A percentile compares a stretch with the other conserved stretches of the same genome.
Conservation (phyloP, 2,797 vertebrate species). For the Myiothlypis coronata region DNA sequence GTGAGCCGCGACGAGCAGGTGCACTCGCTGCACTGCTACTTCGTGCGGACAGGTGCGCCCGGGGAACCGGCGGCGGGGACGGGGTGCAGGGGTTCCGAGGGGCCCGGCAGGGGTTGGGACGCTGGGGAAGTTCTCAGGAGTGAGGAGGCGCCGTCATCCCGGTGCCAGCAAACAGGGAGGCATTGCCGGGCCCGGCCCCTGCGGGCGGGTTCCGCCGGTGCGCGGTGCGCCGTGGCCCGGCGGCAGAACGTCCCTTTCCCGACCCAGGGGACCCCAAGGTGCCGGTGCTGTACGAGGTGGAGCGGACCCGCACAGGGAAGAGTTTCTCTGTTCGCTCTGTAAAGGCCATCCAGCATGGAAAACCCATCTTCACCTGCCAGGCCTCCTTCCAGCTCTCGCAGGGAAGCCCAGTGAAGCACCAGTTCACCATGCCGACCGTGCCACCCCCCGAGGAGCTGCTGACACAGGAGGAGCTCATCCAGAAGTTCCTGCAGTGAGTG, state of each 20-base stretch:
- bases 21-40: slow-evolving; percentile 95
- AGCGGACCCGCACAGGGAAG: slow-evolving; percentile 85
- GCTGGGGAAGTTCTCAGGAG: background rate
- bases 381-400: slow-evolving; percentile 89
- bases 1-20: slow-evolving; percentile 80
- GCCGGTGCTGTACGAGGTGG: slow-evolving; percentile 91
- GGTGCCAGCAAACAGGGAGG: background rate
- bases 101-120: rapidly evolving
- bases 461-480: slow-evolving; percentile 81
- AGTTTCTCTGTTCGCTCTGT: slow-evolving; percentile 91
- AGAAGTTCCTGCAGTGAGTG: slow-evolving; percentile 81
- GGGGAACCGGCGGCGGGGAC: background rate
- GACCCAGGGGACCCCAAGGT: slow-evolving; percentile 86
- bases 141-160: background rate
- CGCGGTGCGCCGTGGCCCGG: background rate
- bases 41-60: slow-evolving; percentile 85
- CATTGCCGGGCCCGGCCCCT: background rate
- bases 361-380: slow-evolving; percentile 89
- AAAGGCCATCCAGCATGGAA: slow-evolving; percentile 88
- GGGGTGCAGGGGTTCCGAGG: background rate
- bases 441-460: slow-evolving; percentile 85
- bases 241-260: background rate
- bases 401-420: slow-evolving; percentile 85
- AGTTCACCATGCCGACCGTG: slow-evolving; percentile 88
- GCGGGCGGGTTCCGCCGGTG: background rate